Evolutionary conservation across 2,888 invertebrate genomes (phyloP), one percentile per base, ranked within the genome.

Genomic region (Mythimna impura): DNA sequence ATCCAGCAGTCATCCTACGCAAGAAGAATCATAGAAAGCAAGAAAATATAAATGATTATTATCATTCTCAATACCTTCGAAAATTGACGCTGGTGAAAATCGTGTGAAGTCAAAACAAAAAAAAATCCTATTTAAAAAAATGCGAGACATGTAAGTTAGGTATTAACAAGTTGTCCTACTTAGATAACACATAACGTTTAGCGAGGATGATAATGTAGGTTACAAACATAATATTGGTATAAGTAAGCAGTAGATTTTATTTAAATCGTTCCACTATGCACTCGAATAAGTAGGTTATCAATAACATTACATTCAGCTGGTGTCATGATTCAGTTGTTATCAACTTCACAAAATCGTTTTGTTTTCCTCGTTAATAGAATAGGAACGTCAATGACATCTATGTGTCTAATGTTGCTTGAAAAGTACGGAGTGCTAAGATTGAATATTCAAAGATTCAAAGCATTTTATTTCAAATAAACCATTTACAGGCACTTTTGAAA

Each of bases 151-250:
- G 71, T 25, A 50, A 2, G 52, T 52, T 71, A 12, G 40, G 47
- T n/a, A 60, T 12, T 64, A 52, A 65, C 73, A 61, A 60, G 54
- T 58, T 71, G 68, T 0, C 30, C 81, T 34, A 78, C 34, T 66
- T 66, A 66, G 81, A 81, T 81, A 78, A 75, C 62, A 40, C 57
- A 10, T 63, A 52, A 52, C 40, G 66, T 78, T 74, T 66, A 54
- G 25, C 60, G 55, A 68, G 52, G 17, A 66, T 69, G 58, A 17
- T 52, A 71, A 74, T 61, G 57, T 78, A 63, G 74, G 62, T 75
- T 68, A 66, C 54, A 30, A 17, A 65, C 66, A 70, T 65, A 43
- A 50, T 36, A 50, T 54, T 79, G 22, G 55, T 72, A 36, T 69
- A 64, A 22, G 62, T 58, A 55, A 62, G 50, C 22, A n/a, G 3